Evolutionary conservation across 2,888 invertebrate species (phyloP), one percentile per base, ranked within the genome.

Genomic region (Drosophila austrosaltans): DNA sequence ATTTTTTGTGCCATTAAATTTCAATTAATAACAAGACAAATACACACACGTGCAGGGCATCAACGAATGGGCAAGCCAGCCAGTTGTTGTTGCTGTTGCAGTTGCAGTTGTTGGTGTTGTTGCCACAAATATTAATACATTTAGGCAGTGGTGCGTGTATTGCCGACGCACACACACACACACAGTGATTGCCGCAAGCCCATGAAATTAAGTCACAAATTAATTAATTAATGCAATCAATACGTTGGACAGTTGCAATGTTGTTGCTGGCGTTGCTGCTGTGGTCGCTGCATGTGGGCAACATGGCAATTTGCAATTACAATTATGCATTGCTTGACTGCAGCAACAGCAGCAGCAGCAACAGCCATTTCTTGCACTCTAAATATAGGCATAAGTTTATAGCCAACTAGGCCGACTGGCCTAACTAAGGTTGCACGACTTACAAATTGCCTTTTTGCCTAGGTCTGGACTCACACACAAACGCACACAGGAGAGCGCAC

Each of bases 21-120:
- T 91, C 91, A 91, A 90, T 90, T 91, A 89, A 90, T 90, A 90
- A 90, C 86, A 89, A 77, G 68, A 87, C 85, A 89, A 82, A 89
- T 87, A 86, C 76, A 86, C 81, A 79, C 88, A 79, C 82, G 84
- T 73, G 69, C 76, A 64, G 56, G 30, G 82, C 69, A 76, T 78
- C 81, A 82, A 20, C 16, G 44, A 20, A 44, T 20, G 20, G 67
- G 61, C 63, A 67, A 25, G 40, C 22, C 44, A 40, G 56, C 54
- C 1, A 63, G 71, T 54, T 63, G 69, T 48, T 16, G 30, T 32
- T 64, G 56, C 32, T 12, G 30, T 32, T 78, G 44, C 22, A 22
- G 54, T 12, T 69, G 63, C 28, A 66, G 56, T 7, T 66, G 77
- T 7, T 64, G 59, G 32, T 56, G 42, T 32, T 72, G 72, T 62